Base-by-base conservation (phyloP, 2,113 vertebrate genomes). In the Bostrychus sinensis region DNA sequence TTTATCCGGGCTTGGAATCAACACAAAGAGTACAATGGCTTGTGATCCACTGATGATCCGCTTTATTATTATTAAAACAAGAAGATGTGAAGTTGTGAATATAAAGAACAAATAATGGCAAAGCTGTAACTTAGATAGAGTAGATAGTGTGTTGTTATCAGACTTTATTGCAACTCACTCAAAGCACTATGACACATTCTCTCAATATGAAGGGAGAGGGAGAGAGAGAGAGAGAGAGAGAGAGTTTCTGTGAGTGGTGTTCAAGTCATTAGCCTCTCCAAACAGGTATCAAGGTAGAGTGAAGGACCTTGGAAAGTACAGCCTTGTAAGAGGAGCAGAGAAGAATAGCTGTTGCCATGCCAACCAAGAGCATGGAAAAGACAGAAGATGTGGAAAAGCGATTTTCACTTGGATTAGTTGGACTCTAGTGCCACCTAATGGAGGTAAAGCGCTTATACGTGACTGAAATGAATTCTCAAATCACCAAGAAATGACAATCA, bases 351-450 rank as follows among this genome's bases (percentile, higher is more conserved):
- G 85, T 86, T 87, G 34, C 81, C 56, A 75, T 72, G 78, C 50
- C 75, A 80, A 86, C 81, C 32, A 26, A 36, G 43, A 30, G 48
- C n/a, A n/a, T n/a, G n/a, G n/a, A n/a, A 39, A 25, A 64, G 25
- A 25, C 16, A 0, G 6, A 7, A 32, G 9, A 19, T 0, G 7
- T 25, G 26, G 13, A 7, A 1, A 25, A 23, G 4, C 7, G 17
- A 19, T 14, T 59, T 45, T 0, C 2, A 41, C 42, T 25, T 26
- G n/a, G 17, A 77, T 81, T 66, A 34, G 37, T 70, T 66, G 46
- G 75, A 76, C 67, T 81, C 41, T 74, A 25, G 34, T 66, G 75
- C 81, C 87, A 84, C 77, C 85, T 67, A 37, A 37, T 51, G 83
- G 77, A 22, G 3, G 16, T 10, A 4, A 7, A 17, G 2, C 3